Percentiles rank a stretch among this genome's conserved stretches.
These are phyloP conservation scores for Ctenopoma kingsleyae DNA, from an alignment of 2,797 vertebrate species.

Conservation along the genomic window DNA sequence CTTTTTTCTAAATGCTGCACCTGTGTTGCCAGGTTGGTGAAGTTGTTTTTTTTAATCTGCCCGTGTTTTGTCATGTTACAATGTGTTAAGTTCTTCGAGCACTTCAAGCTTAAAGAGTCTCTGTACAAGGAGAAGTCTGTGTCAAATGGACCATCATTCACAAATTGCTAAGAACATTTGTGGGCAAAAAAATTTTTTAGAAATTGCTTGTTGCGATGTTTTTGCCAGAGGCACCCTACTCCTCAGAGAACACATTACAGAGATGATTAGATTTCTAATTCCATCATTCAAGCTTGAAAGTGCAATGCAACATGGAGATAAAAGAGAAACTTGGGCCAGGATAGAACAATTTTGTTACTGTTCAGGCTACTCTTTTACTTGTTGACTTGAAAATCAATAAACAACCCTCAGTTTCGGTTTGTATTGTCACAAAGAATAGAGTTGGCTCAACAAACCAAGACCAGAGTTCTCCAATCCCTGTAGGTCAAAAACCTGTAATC, in stretches of 20 bases:
- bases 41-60: no score
- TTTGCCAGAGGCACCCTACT: conserved; percentile 46
- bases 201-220: conserved; percentile 57
- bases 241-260: conserved; percentile 41
- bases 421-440: conserved; percentile 47
- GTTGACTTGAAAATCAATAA: conserved; percentile 68
- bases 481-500: conserved; percentile 57
- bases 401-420: conserved; percentile 30
- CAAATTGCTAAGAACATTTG: conserved; percentile 20
- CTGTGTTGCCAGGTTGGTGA: no score
- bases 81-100: no score
- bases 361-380: conserved; percentile 43
- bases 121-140: conserved; percentile 9
- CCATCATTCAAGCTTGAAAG: conserved; percentile 44
- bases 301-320: conserved; percentile 44
- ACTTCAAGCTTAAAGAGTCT: neutral
- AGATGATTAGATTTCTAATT: conserved; percentile 64
- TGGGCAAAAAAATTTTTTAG: conserved; percentile 44
- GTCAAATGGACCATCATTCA: conserved; percentile 14
- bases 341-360: conserved; percentile 41
- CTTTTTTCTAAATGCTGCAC: no score
- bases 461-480: conserved; percentile 31
- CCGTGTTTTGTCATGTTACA: no score
- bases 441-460: conserved; percentile 36
- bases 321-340: conserved; percentile 32